Base-by-base conservation (phyloP, 1,140 invertebrate species). In the Drosophila rufa region DNA sequence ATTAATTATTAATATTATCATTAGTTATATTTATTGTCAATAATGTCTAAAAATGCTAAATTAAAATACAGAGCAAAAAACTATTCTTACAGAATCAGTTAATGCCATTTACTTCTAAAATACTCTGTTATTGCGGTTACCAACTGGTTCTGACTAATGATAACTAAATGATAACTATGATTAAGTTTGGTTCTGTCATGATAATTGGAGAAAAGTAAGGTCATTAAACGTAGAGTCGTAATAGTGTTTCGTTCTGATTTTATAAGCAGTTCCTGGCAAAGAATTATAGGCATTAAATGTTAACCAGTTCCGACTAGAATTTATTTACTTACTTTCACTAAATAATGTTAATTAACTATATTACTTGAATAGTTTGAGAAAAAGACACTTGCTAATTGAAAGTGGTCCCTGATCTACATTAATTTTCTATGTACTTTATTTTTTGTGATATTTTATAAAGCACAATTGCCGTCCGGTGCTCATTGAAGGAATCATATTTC, bases 401-500 rank as follows among this genome's bases (percentile, higher is more conserved):
- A 56, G 6, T 22, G 51, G 51, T 55, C 51, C 51, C 33, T 55
- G 51, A 55, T 55, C 51, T 55, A 55, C 51, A 55, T 55, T 38
- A 56, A 56, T 56, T 22, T 9, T 9, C 19, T 15, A 22, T 22
- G 17, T 14, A 2, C 15, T 42, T 5, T 2, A 7, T n/a, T 7
- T 15, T n/a, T 42, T n/a, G 40, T 15, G 5, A n/a, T 33, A 22
- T 2, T 22, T 22, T 22, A 22, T 22, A 2, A 2, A 22, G 2
- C 19, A 22, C 19, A 65, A 15, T 70, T 36, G 7, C 30, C 30
- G 47, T 9, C 27, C 45, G n/a, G 17, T 47, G 33, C 33, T n/a
- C 12, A 51, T 36, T 6, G 25, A 19, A 14, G 67, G 67, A 59
- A 51, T 73, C 67, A 51, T 51, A 50, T 51, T 51, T 43, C 68